These are phyloP conservation scores for Chrysogorgia sp. DNA, from an alignment of 92 coral and sea anemone genomes.

Conservation along the genomic window DNA sequence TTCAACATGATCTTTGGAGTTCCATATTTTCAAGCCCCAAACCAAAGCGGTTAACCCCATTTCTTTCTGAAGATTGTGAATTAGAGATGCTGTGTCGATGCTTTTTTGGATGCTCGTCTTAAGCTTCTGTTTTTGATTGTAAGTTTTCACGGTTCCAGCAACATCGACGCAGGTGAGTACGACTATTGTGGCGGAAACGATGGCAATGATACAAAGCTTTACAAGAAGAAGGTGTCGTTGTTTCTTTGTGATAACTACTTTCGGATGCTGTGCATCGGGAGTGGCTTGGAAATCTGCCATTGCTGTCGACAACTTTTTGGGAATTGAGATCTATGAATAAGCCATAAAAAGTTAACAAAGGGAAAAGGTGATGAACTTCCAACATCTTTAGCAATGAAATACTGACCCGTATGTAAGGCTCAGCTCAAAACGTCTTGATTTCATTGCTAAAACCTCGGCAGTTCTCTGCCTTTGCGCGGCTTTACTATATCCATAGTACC, in stretches of 20 bases:
- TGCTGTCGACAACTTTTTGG: too few species aligned
- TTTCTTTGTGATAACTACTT: background rate
- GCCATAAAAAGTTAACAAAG: too few species aligned
- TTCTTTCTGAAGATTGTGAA: conserved; percentile 16
- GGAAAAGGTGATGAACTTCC: too few species aligned
- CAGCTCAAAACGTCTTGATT: too few species aligned
- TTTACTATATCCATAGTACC: too few species aligned
- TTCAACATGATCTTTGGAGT: background rate
- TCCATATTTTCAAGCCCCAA: background rate
- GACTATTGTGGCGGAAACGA: conserved; percentile 5
- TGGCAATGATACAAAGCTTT: conserved; percentile 3
- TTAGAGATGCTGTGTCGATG: conserved; percentile 18
- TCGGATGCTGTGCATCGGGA: conserved; percentile 4
- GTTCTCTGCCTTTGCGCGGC: too few species aligned
- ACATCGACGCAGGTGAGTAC: conserved; percentile 4
- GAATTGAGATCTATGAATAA: too few species aligned
- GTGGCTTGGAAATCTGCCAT: conserved; percentile 13
- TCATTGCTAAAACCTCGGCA: too few species aligned
- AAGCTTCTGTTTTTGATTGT: background rate
- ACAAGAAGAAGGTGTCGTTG: background rate
- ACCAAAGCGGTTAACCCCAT: conserved; percentile 2
- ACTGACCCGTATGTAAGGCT: too few species aligned
- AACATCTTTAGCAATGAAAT: too few species aligned
- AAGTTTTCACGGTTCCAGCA: conserved; percentile 5
- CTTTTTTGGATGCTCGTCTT: background rate